phyloP scores from a whole-genome alignment of 1,140 invertebrate genomes.

The Musca vetustissima region DNA sequence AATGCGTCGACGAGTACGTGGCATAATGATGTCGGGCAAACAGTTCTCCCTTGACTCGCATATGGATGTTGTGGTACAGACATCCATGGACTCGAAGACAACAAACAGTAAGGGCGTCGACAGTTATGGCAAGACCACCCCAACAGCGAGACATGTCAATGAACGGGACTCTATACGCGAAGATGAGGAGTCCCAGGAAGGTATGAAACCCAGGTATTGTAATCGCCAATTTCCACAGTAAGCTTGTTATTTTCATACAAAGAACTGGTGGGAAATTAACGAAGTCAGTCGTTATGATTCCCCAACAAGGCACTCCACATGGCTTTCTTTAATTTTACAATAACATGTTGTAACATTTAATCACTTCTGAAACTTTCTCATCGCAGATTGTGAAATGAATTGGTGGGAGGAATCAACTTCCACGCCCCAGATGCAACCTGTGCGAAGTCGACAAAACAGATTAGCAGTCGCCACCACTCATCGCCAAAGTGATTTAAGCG shows the following conservation, averaged over 20 bases:
- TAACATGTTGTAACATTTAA: too few species aligned
- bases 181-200: slow-evolving; percentile 53
- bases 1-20: slow-evolving; percentile 79
- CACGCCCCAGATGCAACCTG: not conserved
- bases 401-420: not conserved
- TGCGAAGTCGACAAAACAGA: not conserved
- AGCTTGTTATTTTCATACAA: not conserved
- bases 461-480: slow-evolving; percentile 1
- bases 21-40: slow-evolving; percentile 81
- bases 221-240: slow-evolving; percentile 34
- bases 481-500: slow-evolving; percentile 2
- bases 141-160: not conserved
- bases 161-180: slow-evolving; percentile 42
- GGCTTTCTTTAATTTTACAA: too few species aligned
- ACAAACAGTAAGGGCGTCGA: slow-evolving; percentile 10
- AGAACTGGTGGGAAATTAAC: too few species aligned
- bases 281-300: too few species aligned
- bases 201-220: slow-evolving; percentile 56
- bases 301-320: too few species aligned
- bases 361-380: too few species aligned
- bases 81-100: slow-evolving; percentile 35
- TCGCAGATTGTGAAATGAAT: slow-evolving; percentile 9
- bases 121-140: slow-evolving; percentile 17
- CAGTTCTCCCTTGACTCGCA: slow-evolving; percentile 88
- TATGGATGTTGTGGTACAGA: slow-evolving; percentile 76